Evolutionary conservation across 2,888 invertebrate species (phyloP).

Genomic region (Hypercompe scribonia): DNA sequence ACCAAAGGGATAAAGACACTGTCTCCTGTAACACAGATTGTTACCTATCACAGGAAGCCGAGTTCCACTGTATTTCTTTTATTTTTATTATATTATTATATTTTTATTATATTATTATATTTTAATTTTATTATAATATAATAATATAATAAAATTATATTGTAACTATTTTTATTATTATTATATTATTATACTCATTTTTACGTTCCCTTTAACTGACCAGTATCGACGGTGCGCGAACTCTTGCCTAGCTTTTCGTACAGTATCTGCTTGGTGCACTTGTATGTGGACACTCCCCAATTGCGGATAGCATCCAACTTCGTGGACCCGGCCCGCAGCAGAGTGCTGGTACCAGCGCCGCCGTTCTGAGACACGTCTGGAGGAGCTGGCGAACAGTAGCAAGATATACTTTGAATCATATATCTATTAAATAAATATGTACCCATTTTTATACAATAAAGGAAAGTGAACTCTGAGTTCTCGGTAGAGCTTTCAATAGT

Average conservation of each 20-base stretch:
- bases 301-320: constrained; percentile 97
- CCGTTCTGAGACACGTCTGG: constrained; percentile 88
- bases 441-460: not conserved
- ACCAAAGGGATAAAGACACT: no score
- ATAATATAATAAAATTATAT: no score
- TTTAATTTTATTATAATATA: no score
- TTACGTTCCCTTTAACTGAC: constrained; percentile 67
- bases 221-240: constrained; percentile 95
- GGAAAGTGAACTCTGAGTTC: no score
- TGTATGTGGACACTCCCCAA: constrained; percentile 99
- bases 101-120: no score
- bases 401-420: not conserved
- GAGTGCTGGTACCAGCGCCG: constrained; percentile 83
- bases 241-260: constrained; percentile 98
- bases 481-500: no score
- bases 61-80: no score
- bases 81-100: no score
- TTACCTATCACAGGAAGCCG: no score
- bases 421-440: not conserved
- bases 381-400: constrained; percentile 66
- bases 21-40: no score
- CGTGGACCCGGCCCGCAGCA: constrained; percentile 90
- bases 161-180: no score
- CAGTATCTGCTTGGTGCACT: constrained; percentile 98
- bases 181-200: not conserved